These are phyloP conservation scores for Rhodophaea formosa DNA, from an alignment of 2,888 invertebrate genomes.

Conservation along the genomic window DNA sequence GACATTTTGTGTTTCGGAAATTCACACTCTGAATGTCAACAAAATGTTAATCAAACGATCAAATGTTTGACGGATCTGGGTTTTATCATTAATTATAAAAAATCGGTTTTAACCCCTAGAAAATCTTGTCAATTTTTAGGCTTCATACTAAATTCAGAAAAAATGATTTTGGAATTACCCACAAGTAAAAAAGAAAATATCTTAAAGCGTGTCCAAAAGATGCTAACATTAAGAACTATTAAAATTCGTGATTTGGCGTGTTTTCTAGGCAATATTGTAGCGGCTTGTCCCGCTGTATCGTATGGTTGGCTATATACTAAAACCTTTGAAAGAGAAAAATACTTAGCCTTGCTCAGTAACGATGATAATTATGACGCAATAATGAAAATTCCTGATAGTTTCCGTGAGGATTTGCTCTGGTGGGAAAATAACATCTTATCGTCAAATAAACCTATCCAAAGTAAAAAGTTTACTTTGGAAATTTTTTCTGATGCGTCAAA, in stretches of 20 bases:
- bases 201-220: background rate
- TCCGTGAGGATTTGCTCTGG: conserved; percentile 20
- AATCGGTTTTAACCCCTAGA: background rate
- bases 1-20: conserved; percentile 16
- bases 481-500: conserved; percentile 25
- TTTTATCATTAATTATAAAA: conserved; percentile 20
- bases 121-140: conserved; percentile 14
- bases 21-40: conserved; percentile 9
- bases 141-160: conserved; percentile 11
- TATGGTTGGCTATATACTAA: conserved; percentile 27
- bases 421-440: conserved; percentile 19
- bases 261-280: conserved; percentile 13
- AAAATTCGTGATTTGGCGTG: conserved; percentile 10
- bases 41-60: conserved; percentile 17
- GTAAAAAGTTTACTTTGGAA: conserved; percentile 15
- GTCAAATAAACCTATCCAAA: conserved; percentile 12
- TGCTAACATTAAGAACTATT: background rate
- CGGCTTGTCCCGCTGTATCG: conserved; percentile 17
- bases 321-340: conserved; percentile 14
- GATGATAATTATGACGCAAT: conserved; percentile 20
- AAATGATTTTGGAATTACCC: conserved; percentile 8
- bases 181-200: background rate
- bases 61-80: conserved; percentile 15
- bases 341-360: conserved; percentile 14
- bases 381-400: conserved; percentile 17